Percentiles rank a stretch among this genome's conserved stretches.
Conservation (phyloP, 2,113 vertebrate genomes). For the Ceyx melanurus region DNA sequence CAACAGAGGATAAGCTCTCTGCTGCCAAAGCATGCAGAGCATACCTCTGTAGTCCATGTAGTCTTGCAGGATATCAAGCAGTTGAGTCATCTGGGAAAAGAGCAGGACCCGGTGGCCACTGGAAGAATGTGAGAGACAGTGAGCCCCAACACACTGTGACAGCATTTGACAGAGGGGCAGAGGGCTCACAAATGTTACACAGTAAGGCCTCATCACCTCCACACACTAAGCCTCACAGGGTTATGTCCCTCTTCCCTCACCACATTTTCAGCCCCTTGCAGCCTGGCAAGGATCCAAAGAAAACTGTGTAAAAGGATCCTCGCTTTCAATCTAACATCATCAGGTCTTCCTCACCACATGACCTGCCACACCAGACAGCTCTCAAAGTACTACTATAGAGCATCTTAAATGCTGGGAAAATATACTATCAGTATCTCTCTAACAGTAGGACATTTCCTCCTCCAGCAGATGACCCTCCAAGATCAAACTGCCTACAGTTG, state of each 20-base stretch:
- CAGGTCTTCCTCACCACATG: background rate
- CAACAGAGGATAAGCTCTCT: background rate
- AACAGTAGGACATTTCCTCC: background rate
- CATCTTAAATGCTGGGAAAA: background rate
- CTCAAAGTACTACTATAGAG: background rate
- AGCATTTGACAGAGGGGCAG: background rate
- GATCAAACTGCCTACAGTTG: background rate
- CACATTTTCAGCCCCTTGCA: background rate
- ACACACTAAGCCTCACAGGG: background rate
- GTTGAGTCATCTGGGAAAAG: constrained; percentile 94
- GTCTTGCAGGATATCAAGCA: constrained; percentile 93
- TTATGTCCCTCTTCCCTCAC: accelerated
- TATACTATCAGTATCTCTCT: background rate
- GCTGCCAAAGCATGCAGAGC: background rate
- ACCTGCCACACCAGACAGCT: background rate
- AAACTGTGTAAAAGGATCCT: background rate
- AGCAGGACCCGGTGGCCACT: constrained; percentile 88
- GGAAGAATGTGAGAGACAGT: constrained; percentile 15
- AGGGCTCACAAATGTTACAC: background rate
- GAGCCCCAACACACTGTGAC: background rate
- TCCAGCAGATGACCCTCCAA: background rate
- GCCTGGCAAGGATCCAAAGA: background rate
- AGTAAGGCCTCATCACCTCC: background rate
- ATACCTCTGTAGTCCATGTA: constrained; percentile 92
- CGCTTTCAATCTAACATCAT: background rate